Base-by-base conservation (phyloP, 2,113 vertebrate species). In the Labeo catla region DNA sequence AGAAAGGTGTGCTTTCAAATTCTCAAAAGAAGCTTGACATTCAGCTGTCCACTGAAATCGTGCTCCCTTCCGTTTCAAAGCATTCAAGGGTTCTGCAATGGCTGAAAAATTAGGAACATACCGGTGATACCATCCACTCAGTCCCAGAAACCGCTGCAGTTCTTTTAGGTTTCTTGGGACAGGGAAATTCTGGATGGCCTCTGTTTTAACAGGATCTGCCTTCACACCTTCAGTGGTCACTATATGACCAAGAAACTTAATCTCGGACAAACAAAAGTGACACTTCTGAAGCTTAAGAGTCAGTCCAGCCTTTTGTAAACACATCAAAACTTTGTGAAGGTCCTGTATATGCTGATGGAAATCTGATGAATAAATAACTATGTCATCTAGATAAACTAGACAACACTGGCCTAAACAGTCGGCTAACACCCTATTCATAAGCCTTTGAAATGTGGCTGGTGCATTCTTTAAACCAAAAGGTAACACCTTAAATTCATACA, bases 61-160 rank as follows among this genome's bases (percentile, higher is more conserved):
- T 5, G 43, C 61, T 66, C 81, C 63, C 34, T 83, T 68, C 43
- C 16, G 4, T 66, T 83, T 83, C 43, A 83, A 47, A 11, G 81
- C 81, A 16, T 83, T 83, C 6, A 83, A 45, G 19, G 63, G 63
- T 47, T 83, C 12, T 11, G 61, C 21, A 47, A 83, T 49, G 34
- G 21, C 61, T 12, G 81, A 70, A 50, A 83, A 83, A 28, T 83
- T 70, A 43, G 81, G 63, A n/a, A 83, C 81, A 68, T 68, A 83
- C 39, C 34, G 28, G 9, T 66, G 63, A 28, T 80, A 80, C 49
- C 77, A 80, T 59, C 77, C 77, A 80, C 50, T 57, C 68, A 84
- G 36, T 15, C 84, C 73, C 11, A 85, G 39, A 23, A 85, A 85
- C 28, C 54, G 39, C n/a, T 23, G 9, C 11, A 85, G 36, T 43